These are phyloP conservation scores for Corythornis madagascariensis DNA, from an alignment of 2,113 vertebrate species.

Conservation along the genomic window DNA sequence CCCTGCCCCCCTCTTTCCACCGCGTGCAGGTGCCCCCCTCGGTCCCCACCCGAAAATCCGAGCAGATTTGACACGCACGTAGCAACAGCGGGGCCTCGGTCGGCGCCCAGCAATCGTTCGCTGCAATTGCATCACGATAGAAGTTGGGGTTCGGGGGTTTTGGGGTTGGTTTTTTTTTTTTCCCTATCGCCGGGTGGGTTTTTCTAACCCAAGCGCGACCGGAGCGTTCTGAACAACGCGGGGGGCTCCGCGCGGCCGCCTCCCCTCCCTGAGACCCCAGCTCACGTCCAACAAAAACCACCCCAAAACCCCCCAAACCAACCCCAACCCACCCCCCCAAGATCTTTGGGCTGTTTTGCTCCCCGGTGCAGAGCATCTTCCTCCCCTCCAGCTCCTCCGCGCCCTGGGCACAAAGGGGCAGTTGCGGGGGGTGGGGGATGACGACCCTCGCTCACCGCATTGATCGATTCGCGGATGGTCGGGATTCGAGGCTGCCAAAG, in stretches of 20 bases:
- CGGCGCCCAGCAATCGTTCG: not conserved
- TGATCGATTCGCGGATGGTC: not conserved
- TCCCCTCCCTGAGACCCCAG: not conserved
- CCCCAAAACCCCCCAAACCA: not conserved
- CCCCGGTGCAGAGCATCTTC: not conserved
- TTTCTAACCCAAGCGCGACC: not conserved
- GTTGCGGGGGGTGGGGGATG: no score
- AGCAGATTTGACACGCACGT: not conserved
- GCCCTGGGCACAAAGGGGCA: not conserved
- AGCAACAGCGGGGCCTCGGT: not conserved
- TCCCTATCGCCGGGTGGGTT: not conserved
- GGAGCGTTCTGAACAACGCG: rapidly evolving
- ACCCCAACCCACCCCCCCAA: no score
- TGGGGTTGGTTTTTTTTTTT: no score
- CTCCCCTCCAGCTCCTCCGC: not conserved
- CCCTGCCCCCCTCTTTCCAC: not conserved
- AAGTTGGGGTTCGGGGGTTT: no score
- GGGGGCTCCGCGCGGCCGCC: not conserved
- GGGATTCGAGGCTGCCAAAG: not conserved
- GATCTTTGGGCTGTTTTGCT: not conserved
- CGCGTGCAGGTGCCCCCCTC: not conserved
- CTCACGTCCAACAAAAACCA: rapidly evolving
- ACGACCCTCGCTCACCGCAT: constrained; percentile 61
- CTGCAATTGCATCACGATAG: constrained; percentile 29
- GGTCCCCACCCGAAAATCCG: not conserved